Evolutionary conservation across 2,797 vertebrate species (phyloP), one percentile per base, ranked within the genome.

Genomic region (Lepus oiostolus): DNA sequence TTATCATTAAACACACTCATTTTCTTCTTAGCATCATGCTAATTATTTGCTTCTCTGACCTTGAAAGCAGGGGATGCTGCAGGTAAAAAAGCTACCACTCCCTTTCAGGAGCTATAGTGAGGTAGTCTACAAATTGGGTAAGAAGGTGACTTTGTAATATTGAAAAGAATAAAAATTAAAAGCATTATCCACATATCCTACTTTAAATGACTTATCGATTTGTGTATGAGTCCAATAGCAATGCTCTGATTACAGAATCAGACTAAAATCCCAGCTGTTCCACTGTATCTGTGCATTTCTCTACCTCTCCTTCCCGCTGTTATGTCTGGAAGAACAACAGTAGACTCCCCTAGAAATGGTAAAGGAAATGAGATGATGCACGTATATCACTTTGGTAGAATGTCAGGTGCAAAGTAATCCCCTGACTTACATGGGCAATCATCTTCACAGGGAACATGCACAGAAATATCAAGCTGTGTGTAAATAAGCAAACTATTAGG

Each of bases 1-100:
- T 91, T 95, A 91, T 70, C 91, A 93, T 90, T 93, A 90, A 90
- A 22, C n/a, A 90, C 8, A 88, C 75, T 95, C 74, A 93, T 96
- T 93, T 94, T 94, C 81, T 90, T 94, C 85, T 90, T 71, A 89
- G 76, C 17, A 42, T 84, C 74, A 60, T 72, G 32, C 32, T 75
- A 94, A 76, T 72, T 90, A 84, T 84, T 68, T 94, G 85, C 42
- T 74, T 83, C 42, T 84, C 58, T 88, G 75, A 95, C 82, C 93
- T 95, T 54, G 54, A 95, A 80, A 82, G 42, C 52, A 85, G 72
- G 26, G 9, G 42, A 28, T 65, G 24, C 24, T 47, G 13, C 28
- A 71, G 24, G 42, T 47, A 84, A 74, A 71, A 91, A 77, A 72
- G 42, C 70, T 3, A 42, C 35, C 47, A 71, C 75, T 93, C 50